These are phyloP conservation scores for Triplophysa siluroides DNA, from an alignment of 2,113 vertebrate genomes.

Conservation along the genomic window DNA sequence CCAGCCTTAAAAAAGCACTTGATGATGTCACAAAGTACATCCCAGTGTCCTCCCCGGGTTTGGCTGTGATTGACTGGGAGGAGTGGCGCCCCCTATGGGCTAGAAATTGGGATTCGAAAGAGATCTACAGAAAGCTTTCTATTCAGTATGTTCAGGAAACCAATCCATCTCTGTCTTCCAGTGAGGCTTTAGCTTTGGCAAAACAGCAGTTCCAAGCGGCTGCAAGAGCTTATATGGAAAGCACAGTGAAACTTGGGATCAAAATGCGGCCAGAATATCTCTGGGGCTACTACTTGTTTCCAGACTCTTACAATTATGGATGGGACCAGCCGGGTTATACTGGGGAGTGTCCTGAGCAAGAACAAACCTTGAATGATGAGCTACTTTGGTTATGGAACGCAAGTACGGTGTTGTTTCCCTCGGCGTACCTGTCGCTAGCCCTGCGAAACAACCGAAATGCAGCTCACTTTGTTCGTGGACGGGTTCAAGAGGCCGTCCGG, in stretches of 20 bases:
- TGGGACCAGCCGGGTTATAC: conserved; percentile 80
- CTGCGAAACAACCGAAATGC: conserved; percentile 68
- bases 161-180: conserved; percentile 24
- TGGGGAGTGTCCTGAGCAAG: conserved; percentile 79
- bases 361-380: conserved; percentile 78
- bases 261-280: conserved; percentile 73
- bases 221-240: conserved; percentile 65
- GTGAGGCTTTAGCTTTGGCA: conserved; percentile 44
- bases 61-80: conserved; percentile 93
- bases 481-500: conserved; percentile 87
- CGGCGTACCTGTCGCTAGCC: conserved; percentile 81
- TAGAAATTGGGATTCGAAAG: conserved; percentile 82
- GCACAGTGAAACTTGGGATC: conserved; percentile 64
- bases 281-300: conserved; percentile 95
- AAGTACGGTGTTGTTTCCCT: conserved; percentile 90
- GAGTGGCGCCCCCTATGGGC: conserved; percentile 87
- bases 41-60: conserved; percentile 68
- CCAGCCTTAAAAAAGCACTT: conserved; percentile 71
- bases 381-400: conserved; percentile 90
- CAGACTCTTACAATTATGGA: conserved; percentile 89
- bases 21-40: conserved; percentile 76
- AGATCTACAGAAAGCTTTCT: conserved; percentile 74
- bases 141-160: conserved; percentile 26
- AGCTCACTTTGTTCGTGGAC: conserved; percentile 82
- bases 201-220: conserved; percentile 66